Base-by-base conservation (phyloP, 1,140 invertebrate genomes). In the Seison nebaliae region DNA sequence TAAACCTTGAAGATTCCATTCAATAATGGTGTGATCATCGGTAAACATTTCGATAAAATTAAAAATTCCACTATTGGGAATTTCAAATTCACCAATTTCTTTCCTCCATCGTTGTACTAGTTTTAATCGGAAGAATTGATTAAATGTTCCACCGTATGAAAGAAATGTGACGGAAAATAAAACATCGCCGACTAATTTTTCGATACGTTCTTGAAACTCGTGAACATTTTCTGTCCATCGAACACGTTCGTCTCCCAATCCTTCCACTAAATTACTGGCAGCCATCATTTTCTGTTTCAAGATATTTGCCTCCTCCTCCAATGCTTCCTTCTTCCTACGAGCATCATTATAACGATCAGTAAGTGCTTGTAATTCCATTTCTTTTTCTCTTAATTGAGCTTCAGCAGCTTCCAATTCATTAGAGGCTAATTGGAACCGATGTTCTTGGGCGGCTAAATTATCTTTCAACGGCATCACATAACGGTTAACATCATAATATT, bases 401-500 rank as follows among this genome's bases (percentile, higher is more conserved):
- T 83, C 74, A 1, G 77, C 74, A 11, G 67, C 67, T 2, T 71
- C 67, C 28, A 83, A 61, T 53, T 81, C 77, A 41, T 75, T 74
- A 72, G 77, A 80, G 1, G 78, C 78, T 24, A 70, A 58, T 54
- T 74, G 74, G 0, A 83, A 55, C 39, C 78, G 66, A n/a, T 73
- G 76, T 65, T 83, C 9, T 34, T 26, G 21, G 15, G 24, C 20
- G 14, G 26, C n/a, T 21, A 77, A 61, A 54, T 75, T 76, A 3
- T 73, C 72, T 57, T 93, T 93, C 3, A 93, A 55, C 0, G 84
- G 84, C 16, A 93, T 57, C 4, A 91, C 83, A 64, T 91, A 81
- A 60, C 79, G 84, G 59, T 93, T 93, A 6, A 91, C 79, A 33
- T 74, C 75, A 52, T 81, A 81, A 49, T 91, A 93, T 49, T 80